Percentiles rank a stretch among this genome's conserved stretches.
Evolutionary conservation across 2,888 invertebrate species (phyloP).

Genomic region (Eristalinus aeneus): DNA sequence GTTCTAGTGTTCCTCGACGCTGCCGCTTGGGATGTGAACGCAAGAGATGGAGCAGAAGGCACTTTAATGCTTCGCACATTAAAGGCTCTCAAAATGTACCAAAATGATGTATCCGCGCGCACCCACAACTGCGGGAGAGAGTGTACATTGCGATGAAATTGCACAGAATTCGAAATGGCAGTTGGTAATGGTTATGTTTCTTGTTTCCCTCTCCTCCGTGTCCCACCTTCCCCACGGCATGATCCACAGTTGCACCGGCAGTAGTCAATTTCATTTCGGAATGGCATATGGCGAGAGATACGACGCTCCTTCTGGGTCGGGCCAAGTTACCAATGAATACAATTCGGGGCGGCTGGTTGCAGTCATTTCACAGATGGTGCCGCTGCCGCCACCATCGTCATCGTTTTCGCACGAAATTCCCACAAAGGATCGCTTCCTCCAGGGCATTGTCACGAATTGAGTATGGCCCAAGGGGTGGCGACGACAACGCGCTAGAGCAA

Average conservation of each 20-base stretch:
- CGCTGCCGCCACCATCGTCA: not conserved
- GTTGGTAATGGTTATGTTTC: constrained; percentile 59
- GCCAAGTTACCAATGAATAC: constrained; percentile 50
- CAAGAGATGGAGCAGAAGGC: constrained; percentile 35
- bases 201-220: not conserved
- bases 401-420: constrained; percentile 5
- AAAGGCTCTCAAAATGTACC: constrained; percentile 52
- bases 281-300: constrained; percentile 34
- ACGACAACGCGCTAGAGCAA: not conserved
- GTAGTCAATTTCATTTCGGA: constrained; percentile 32
- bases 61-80: constrained; percentile 57
- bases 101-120: constrained; percentile 52
- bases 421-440: not conserved
- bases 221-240: constrained; percentile 16
- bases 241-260: not conserved
- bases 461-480: constrained; percentile 48
- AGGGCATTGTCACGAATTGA: constrained; percentile 58
- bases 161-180: constrained; percentile 64
- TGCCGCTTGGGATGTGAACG: constrained; percentile 22
- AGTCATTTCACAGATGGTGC: constrained; percentile 30
- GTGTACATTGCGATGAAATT: constrained; percentile 48
- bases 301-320: constrained; percentile 58
- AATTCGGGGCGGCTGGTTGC: constrained; percentile 55
- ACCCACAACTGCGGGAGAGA: not conserved
- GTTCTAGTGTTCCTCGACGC: constrained; percentile 40